These are phyloP conservation scores for Acanthosepion lycidas DNA, from an alignment of 2,888 invertebrate species.

Conservation along the genomic window DNA sequence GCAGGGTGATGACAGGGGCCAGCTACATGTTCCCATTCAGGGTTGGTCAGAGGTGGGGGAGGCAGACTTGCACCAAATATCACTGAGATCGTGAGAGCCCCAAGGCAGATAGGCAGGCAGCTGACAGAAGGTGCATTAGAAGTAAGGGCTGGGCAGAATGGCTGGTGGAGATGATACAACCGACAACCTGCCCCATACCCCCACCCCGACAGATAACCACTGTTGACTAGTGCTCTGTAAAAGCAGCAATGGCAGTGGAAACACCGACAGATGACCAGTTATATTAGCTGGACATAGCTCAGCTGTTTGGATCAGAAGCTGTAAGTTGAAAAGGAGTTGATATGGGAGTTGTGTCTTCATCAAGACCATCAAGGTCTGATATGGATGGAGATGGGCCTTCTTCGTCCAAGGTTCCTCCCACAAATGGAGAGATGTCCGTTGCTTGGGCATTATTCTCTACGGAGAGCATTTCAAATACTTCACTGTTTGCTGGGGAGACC, in stretches of 20 bases:
- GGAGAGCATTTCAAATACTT: slow-evolving; percentile 37
- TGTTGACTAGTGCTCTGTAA: neutral
- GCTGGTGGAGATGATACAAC: slow-evolving; percentile 33
- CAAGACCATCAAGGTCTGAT: slow-evolving; percentile 47
- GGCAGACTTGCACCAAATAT: slow-evolving; percentile 12
- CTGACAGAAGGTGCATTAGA: slow-evolving; percentile 11
- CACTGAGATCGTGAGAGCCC: neutral
- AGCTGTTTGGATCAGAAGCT: slow-evolving; percentile 41
- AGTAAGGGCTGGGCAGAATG: neutral
- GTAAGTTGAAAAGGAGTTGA: slow-evolving; percentile 45
- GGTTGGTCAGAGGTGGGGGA: neutral
- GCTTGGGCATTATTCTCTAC: slow-evolving; percentile 41
- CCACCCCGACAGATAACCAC: neutral
- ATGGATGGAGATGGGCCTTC: slow-evolving; percentile 44
- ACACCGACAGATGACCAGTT: neutral
- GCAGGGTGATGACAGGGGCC: slow-evolving; percentile 21
- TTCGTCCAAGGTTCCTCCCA: slow-evolving; percentile 34
- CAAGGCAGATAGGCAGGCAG: slow-evolving; percentile 4
- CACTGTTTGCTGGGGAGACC: slow-evolving; percentile 42
- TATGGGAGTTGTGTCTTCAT: slow-evolving; percentile 43
- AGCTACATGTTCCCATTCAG: slow-evolving; percentile 6
- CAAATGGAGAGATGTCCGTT: slow-evolving; percentile 46
- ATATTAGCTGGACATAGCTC: neutral
- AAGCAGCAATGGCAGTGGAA: slow-evolving; percentile 4
- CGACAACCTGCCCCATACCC: neutral